Percentiles rank a stretch among this genome's conserved stretches.
Evolutionary conservation across 1,140 invertebrate species (phyloP).

Genomic region (Drosophila kikkawai): DNA sequence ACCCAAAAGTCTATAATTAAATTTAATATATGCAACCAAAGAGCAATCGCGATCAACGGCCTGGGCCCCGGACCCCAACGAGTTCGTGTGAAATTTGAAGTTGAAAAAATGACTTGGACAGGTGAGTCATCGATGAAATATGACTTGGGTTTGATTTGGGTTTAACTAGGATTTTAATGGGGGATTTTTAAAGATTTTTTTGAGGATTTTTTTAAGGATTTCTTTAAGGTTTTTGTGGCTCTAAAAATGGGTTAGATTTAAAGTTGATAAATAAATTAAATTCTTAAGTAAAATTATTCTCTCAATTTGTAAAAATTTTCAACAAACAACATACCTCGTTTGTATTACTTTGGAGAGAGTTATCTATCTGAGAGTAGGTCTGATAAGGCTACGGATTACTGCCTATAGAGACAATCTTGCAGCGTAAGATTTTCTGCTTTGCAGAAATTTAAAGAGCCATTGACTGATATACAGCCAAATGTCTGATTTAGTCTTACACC

Average conservation of each 20-base stretch:
- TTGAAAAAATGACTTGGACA: constrained; percentile 6
- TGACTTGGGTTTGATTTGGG: background rate
- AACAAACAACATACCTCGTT: background rate
- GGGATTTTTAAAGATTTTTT: background rate
- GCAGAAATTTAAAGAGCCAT: background rate
- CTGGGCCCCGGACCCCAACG: constrained; percentile 9
- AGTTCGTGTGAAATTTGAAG: constrained; percentile 62
- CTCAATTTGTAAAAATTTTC: background rate
- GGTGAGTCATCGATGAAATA: constrained; percentile 48
- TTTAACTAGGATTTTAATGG: background rate
- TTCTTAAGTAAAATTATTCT: background rate
- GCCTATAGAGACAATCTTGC: constrained; percentile 1
- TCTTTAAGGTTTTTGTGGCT: background rate
- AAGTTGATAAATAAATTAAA: background rate
- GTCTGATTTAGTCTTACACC: constrained; percentile 1
- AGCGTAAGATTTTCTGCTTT: constrained; percentile 34
- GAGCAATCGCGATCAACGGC: constrained; percentile 30
- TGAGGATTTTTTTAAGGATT: no score
- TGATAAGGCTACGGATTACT: background rate
- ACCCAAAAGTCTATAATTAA: constrained; percentile 60
- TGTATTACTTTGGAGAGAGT: background rate
- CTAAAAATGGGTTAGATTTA: background rate
- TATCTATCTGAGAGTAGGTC: background rate
- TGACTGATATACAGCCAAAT: background rate
- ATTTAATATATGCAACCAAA: constrained; percentile 47